Base-by-base conservation (phyloP, 2,113 vertebrate genomes). In the Axis porcinus region DNA sequence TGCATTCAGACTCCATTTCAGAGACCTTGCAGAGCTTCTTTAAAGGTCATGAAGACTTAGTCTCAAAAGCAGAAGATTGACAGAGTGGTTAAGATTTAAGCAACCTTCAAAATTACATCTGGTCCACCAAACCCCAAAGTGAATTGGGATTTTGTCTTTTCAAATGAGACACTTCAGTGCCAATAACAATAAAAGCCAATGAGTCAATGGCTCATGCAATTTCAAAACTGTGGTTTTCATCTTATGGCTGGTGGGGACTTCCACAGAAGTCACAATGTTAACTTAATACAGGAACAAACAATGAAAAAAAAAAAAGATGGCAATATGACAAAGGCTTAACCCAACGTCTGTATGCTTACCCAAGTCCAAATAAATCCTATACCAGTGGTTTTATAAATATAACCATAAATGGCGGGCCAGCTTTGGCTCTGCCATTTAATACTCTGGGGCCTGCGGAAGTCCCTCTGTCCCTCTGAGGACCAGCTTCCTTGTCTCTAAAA, bases 141-240 rank as follows among this genome's bases (percentile, higher is more conserved):
- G 1, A 89, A 87, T 1, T 83, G 50, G 93, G 30, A 50, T 70
- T 78, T 81, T 10, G 6, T 81, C 43, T 67, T 78, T 92, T 87
- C 13, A 54, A 95, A 86, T 87, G 92, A 96, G 40, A 83, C 3
- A 30, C 21, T 81, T 55, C 17, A 84, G 45, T 93, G 92, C 76
- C 81, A 89, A 5, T 47, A 81, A 21, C n/a, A 85, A 57, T 28
- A 55, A 84, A 70, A 14, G 23, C 52, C 47, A 15, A 76, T 45
- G 58, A 92, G 87, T 96, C 94, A 85, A 15, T 43, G 92, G 58
- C 88, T 54, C 47, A 57, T 82, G 76, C 47, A 19, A 93, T 96
- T 94, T 97, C 96, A 86, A 96, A 96, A 97, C 64, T 89, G 96
- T 5, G 15, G 62, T 92, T 97, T 95, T 93, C 54, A 3, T 54